These are phyloP conservation scores for Euglossa dilemma DNA, from an alignment of 1,140 invertebrate genomes.

Conservation along the genomic window DNA sequence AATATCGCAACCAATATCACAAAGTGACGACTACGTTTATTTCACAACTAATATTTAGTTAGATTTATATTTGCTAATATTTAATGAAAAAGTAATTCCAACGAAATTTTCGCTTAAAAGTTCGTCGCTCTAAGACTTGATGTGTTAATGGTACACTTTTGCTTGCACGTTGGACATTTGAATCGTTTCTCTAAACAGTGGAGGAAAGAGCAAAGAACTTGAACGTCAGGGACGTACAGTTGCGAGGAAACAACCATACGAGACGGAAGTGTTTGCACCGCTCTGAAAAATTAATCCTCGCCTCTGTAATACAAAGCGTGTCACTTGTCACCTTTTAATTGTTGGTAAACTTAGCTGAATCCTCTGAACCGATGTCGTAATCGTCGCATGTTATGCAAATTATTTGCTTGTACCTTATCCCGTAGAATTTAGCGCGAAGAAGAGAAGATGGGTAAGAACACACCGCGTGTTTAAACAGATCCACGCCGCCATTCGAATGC, in stretches of 20 bases:
- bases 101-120: too few species aligned
- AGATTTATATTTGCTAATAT: too few species aligned
- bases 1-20: too few species aligned
- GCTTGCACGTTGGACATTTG: not conserved
- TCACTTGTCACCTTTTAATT: not conserved
- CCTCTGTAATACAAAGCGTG: not conserved
- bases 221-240: not conserved
- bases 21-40: too few species aligned
- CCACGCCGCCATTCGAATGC: not conserved
- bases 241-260: not conserved
- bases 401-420: not conserved
- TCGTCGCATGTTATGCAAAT: conserved; percentile 1
- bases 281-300: not conserved
- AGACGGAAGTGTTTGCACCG: not conserved
- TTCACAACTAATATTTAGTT: too few species aligned
- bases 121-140: not conserved
- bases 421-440: not conserved
- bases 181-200: not conserved
- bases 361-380: not conserved
- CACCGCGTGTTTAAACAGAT: not conserved
- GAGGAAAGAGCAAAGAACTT: not conserved
- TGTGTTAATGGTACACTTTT: not conserved
- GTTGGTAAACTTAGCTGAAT: not conserved
- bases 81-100: too few species aligned
- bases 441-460: not conserved